Percentiles rank a stretch among this genome's conserved stretches.
These are phyloP conservation scores for Parus major DNA, from an alignment of 2,113 vertebrate species.

Conservation along the genomic window DNA sequence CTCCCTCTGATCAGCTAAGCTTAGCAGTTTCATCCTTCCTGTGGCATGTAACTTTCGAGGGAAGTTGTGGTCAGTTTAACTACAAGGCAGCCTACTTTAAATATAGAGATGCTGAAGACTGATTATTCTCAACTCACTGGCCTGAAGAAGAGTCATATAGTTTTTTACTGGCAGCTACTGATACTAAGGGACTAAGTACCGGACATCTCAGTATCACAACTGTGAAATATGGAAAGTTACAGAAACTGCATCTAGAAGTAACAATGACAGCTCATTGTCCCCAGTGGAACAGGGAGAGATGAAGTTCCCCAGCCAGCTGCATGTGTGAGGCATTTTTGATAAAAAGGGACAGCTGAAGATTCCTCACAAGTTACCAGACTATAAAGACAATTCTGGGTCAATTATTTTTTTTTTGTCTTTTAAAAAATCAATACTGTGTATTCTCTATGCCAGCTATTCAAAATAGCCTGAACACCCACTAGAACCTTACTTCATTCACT, in stretches of 20 bases:
- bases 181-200: not conserved
- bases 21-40: slow-evolving; percentile 64
- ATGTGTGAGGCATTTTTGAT: not conserved
- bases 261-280: not conserved
- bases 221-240: not conserved
- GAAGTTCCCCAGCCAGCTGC: not conserved
- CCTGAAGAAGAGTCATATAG: not conserved
- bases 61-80: slow-evolving; percentile 57
- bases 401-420: not conserved
- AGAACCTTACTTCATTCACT: not conserved
- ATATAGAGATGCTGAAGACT: slow-evolving; percentile 53
- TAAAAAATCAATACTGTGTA: not conserved
- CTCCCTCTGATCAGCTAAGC: slow-evolving; percentile 18
- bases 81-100: slow-evolving; percentile 21
- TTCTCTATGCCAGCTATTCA: not conserved
- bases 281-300: not conserved
- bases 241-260: not conserved
- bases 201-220: not conserved
- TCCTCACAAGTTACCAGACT: not conserved
- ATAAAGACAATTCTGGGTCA: not conserved
- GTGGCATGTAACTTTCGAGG: slow-evolving; percentile 29
- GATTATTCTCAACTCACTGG: not conserved
- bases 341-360: not conserved
- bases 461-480: not conserved
- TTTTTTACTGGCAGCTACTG: not conserved